Evolutionary conservation across 2,888 invertebrate genomes (phyloP).

Genomic region (Clivina fossor): DNA sequence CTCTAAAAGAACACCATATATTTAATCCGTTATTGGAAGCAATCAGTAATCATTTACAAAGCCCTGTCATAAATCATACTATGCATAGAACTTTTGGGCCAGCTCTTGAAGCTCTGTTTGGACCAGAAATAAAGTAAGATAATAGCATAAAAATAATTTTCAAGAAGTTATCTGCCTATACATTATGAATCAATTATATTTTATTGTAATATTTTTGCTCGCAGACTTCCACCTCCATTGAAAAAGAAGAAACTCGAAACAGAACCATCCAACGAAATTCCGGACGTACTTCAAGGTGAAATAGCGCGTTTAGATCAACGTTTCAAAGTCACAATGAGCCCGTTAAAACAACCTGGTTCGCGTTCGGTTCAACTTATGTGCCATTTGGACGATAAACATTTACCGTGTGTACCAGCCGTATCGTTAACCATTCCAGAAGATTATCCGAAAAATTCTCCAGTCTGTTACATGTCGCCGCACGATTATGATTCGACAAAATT

Average conservation of each 20-base stretch:
- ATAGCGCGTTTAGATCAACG: conserved; percentile 87
- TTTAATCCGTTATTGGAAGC: conserved; percentile 86
- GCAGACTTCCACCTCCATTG: conserved; percentile 71
- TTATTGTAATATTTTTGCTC: conserved; percentile 38
- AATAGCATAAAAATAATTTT: too few relatives aligned
- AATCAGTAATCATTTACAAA: conserved; percentile 76
- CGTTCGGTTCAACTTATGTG: conserved; percentile 79
- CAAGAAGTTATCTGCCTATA: too few relatives aligned
- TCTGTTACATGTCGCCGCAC: conserved; percentile 68
- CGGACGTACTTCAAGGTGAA: conserved; percentile 91
- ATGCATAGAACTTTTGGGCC: conserved; percentile 90
- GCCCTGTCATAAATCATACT: conserved; percentile 87
- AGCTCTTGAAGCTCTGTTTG: conserved; percentile 83
- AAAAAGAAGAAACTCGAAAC: conserved; percentile 68
- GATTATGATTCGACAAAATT: conserved; percentile 79
- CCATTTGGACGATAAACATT: conserved; percentile 82
- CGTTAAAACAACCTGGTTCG: conserved; percentile 64
- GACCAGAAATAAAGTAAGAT: conserved; percentile 83
- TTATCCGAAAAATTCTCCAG: conserved; percentile 67
- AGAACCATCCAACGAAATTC: conserved; percentile 72
- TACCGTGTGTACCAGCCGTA: conserved; percentile 91
- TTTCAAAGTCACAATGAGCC: conserved; percentile 72
- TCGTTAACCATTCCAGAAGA: conserved; percentile 81
- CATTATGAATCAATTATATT: conserved; percentile 12
- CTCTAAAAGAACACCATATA: conserved; percentile 69